These are phyloP conservation scores for Leptodactylus fallax DNA, from an alignment of 2,797 vertebrate genomes.

Conservation along the genomic window DNA sequence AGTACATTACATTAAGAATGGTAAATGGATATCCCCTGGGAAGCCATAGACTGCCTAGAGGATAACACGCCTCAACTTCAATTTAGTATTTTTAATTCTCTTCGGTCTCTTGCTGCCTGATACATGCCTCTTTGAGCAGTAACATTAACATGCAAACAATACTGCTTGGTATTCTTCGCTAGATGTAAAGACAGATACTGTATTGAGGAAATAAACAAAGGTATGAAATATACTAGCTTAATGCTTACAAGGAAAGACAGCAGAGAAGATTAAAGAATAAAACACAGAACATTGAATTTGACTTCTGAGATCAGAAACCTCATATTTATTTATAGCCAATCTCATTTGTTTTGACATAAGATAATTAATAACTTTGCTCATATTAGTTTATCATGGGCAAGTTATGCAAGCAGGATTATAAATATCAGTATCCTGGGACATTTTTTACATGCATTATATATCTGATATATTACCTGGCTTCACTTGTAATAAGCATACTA, in stretches of 20 bases:
- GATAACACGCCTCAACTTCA: constrained; percentile 54
- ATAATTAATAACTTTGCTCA: constrained; percentile 33
- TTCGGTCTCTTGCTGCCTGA: constrained; percentile 41
- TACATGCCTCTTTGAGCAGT: constrained; percentile 42
- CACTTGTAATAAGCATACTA: not conserved
- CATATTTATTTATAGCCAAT: constrained; percentile 42
- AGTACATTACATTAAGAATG: constrained; percentile 62
- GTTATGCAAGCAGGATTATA: not conserved
- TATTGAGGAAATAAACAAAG: constrained; percentile 34
- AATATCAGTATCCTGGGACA: not conserved
- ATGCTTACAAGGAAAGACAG: not conserved
- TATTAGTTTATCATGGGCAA: not conserved
- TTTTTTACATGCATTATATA: not conserved
- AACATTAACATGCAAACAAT: constrained; percentile 57
- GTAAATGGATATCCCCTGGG: constrained; percentile 58
- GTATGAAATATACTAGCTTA: not conserved
- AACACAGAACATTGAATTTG: constrained; percentile 21
- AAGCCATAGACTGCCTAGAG: constrained; percentile 52
- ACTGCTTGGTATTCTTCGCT: constrained; percentile 30
- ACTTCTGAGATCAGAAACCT: not conserved
- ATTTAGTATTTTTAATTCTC: constrained; percentile 61
- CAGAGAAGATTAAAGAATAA: constrained; percentile 21
- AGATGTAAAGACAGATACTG: constrained; percentile 10
- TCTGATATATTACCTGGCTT: not conserved
- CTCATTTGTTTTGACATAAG: constrained; percentile 9